phyloP scores from a whole-genome alignment of 2,888 invertebrate genomes.

The Chaetogeoica ovagalla region DNA sequence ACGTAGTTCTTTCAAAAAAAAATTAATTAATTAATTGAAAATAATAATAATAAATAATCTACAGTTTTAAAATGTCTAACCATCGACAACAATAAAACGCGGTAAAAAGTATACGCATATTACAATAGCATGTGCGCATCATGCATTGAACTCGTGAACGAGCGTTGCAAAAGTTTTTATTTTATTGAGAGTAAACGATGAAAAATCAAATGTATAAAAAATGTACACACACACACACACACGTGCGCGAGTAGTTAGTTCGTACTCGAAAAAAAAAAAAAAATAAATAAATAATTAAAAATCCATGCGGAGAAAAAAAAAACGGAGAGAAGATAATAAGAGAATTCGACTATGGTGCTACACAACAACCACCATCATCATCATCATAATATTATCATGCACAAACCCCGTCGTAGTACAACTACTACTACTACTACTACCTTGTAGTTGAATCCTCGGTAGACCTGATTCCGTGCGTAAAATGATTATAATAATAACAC shows the following conservation, averaged over 20 bases:
- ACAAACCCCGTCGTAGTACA: conserved; percentile 7
- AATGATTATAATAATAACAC: neutral
- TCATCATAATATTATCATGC: conserved; percentile 20
- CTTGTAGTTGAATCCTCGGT: conserved; percentile 54
- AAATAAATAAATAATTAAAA: neutral
- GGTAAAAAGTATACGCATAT: neutral
- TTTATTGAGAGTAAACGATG: neutral
- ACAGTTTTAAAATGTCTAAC: no score
- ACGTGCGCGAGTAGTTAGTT: neutral
- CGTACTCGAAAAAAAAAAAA: no score
- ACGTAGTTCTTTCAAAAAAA: conserved; percentile 64
- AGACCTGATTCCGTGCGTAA: conserved; percentile 51
- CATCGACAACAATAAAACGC: neutral
- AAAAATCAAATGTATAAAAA: neutral
- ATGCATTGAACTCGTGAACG: neutral
- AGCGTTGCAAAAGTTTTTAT: neutral
- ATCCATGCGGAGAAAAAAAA: conserved; percentile 11
- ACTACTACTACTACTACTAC: no score
- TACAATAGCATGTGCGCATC: no score
- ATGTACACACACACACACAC: neutral
- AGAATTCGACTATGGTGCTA: neutral
- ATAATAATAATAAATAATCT: neutral
- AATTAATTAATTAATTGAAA: neutral
- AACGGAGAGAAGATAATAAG: neutral
- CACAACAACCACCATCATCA: no score